Percentiles rank a stretch among this genome's conserved stretches.
Conservation (phyloP, 2,113 vertebrate genomes). For the Cynocephalus volans region DNA sequence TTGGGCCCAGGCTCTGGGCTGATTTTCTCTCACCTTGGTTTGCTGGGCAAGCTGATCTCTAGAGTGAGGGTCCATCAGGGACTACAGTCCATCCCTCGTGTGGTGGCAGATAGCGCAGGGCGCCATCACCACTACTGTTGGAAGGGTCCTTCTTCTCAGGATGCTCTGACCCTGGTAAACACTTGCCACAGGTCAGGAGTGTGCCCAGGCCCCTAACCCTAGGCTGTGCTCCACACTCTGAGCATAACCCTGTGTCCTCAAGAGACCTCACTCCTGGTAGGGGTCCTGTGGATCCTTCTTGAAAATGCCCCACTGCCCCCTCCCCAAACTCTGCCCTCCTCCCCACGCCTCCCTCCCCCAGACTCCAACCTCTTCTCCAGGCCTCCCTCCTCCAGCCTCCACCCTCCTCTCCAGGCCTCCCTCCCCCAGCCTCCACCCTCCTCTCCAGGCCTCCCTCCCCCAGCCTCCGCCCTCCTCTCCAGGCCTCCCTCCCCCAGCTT, state of each 20-base stretch:
- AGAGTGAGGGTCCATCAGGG: background rate
- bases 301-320: rapidly evolving
- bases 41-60: too few relatives aligned
- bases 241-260: background rate
- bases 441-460: too few relatives aligned
- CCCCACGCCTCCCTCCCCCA: too few relatives aligned
- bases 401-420: too few relatives aligned
- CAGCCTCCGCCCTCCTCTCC: too few relatives aligned
- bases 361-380: background rate
- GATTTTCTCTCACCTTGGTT: too few relatives aligned
- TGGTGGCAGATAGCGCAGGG: background rate
- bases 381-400: background rate
- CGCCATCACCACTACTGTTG: background rate
- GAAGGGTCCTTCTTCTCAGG: background rate
- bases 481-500: too few relatives aligned
- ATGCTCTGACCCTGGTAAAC: background rate
- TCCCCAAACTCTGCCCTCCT: background rate
- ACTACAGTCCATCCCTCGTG: background rate
- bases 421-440: too few relatives aligned
- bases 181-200: background rate
- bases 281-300: too few relatives aligned
- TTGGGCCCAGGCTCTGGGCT: too few relatives aligned
- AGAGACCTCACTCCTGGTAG: background rate
- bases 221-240: background rate
- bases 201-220: background rate